phyloP scores from a whole-genome alignment of 1,140 invertebrate genomes.

The Drosophila novamexicana region DNA sequence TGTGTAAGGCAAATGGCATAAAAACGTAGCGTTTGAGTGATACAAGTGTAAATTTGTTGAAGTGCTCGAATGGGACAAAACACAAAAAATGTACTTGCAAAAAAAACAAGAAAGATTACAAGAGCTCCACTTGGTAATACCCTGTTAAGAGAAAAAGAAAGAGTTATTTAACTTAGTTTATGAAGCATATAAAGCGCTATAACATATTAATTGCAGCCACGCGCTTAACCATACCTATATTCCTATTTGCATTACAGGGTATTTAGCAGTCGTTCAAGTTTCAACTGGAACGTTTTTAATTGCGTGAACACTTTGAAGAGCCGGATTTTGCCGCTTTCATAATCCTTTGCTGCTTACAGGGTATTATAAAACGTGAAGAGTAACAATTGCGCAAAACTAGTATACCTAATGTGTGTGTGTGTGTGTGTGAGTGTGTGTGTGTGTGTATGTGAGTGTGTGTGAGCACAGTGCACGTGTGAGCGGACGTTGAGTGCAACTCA shows the following conservation, averaged over 20 bases:
- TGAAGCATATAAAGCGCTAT: background rate
- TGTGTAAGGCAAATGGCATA: slow-evolving; percentile 56
- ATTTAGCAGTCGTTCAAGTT: background rate
- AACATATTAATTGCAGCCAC: background rate
- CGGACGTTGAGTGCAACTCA: slow-evolving; percentile 66
- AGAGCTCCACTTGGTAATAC: background rate
- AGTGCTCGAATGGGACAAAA: slow-evolving; percentile 56
- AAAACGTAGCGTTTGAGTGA: slow-evolving; percentile 73
- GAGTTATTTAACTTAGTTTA: too few species aligned
- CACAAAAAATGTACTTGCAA: slow-evolving; percentile 18
- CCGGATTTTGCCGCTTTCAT: background rate
- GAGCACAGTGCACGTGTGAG: slow-evolving; percentile 24
- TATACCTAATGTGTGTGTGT: slow-evolving; percentile 11
- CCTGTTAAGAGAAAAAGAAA: background rate
- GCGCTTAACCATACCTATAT: too few species aligned
- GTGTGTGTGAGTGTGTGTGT: slow-evolving; percentile 23
- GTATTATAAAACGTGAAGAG: slow-evolving; percentile 54
- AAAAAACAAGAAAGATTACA: slow-evolving; percentile 1
- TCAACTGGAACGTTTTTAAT: background rate
- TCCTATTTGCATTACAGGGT: background rate
- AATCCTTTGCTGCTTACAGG: slow-evolving; percentile 16
- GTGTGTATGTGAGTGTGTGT: slow-evolving; percentile 23
- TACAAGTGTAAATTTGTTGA: slow-evolving; percentile 79
- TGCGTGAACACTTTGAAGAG: background rate
- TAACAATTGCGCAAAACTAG: slow-evolving; percentile 58